Evolutionary conservation across 2,797 vertebrate genomes (phyloP).

Genomic region (Neoniphon sammara): DNA sequence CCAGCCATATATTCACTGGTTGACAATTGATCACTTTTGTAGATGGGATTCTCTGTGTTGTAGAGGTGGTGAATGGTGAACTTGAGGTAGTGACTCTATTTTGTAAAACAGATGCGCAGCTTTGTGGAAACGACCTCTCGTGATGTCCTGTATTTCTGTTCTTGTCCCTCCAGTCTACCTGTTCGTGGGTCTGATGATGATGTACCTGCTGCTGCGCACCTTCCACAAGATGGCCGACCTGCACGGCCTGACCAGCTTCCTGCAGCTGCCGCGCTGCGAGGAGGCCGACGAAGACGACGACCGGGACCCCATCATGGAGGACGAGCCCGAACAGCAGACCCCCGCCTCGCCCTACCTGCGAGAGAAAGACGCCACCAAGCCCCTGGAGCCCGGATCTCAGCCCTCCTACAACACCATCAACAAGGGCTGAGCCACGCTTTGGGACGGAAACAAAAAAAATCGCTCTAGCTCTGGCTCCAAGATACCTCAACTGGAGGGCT

Average conservation of each 20-base stretch:
- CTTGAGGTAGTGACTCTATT: background rate
- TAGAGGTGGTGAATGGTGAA: background rate
- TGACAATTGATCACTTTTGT: background rate
- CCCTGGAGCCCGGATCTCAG: constrained; percentile 72
- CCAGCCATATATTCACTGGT: background rate
- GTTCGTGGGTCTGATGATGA: constrained; percentile 86
- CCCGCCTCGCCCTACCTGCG: background rate
- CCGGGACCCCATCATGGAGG: constrained; percentile 73
- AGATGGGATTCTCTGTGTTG: background rate
- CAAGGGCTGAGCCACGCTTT: constrained; percentile 58
- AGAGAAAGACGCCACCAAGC: constrained; percentile 50
- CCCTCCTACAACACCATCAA: constrained; percentile 81
- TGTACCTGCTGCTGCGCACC: constrained; percentile 89
- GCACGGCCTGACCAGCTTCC: constrained; percentile 84
- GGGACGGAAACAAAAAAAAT: background rate
- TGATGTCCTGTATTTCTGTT: background rate
- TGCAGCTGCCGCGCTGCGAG: constrained; percentile 82
- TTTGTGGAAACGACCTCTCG: background rate
- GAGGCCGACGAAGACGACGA: constrained; percentile 75
- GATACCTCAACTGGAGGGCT: constrained; percentile 13
- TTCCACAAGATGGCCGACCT: constrained; percentile 86
- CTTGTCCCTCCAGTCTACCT: constrained; percentile 79
- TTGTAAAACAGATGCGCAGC: background rate
- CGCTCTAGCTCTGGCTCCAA: constrained; percentile 21
- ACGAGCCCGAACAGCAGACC: background rate